Conservation (phyloP, 2,797 vertebrate genomes). For the Salarias fasciatus region DNA sequence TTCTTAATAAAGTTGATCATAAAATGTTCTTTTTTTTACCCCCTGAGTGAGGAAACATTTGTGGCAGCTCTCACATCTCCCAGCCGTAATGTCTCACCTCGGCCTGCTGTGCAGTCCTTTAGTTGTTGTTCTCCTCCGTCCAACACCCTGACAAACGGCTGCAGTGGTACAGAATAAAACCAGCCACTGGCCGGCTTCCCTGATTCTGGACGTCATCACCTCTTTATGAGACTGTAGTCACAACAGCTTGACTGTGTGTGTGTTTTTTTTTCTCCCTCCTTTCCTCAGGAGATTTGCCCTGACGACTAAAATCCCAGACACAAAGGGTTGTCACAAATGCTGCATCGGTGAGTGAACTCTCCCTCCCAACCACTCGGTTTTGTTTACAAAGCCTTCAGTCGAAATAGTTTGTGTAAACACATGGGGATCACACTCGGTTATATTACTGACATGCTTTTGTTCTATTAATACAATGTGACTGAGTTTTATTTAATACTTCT, state of each 20-base stretch:
- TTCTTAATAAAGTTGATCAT: too few species aligned
- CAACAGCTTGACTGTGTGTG: conserved; percentile 35
- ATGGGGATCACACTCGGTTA: too few species aligned
- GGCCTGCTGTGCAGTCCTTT: conserved; percentile 25
- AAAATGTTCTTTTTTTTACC: too few species aligned
- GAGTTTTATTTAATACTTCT: too few species aligned
- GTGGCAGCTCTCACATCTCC: too few species aligned
- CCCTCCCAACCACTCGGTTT: not conserved
- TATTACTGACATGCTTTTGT: too few species aligned
- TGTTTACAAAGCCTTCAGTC: conserved; percentile 15
- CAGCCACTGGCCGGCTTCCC: conserved; percentile 30
- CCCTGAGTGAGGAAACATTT: too few species aligned
- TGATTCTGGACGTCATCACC: conserved; percentile 41
- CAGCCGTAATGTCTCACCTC: conserved; percentile 11
- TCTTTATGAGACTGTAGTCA: conserved; percentile 30
- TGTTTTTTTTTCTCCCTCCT: conserved; percentile 38
- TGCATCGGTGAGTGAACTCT: conserved; percentile 89
- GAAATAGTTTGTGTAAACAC: not conserved
- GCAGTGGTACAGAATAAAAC: conserved; percentile 7
- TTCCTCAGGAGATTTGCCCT: conserved; percentile 93
- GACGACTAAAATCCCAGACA: conserved; percentile 98
- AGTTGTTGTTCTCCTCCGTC: not conserved
- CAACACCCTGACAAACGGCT: conserved; percentile 17
- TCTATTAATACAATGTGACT: too few species aligned
- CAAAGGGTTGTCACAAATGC: conserved; percentile 99